A percentile compares a stretch with the other conserved stretches of the same genome.
Evolutionary conservation across 2,888 invertebrate genomes (phyloP).

Genomic region (Melanophora roralis): DNA sequence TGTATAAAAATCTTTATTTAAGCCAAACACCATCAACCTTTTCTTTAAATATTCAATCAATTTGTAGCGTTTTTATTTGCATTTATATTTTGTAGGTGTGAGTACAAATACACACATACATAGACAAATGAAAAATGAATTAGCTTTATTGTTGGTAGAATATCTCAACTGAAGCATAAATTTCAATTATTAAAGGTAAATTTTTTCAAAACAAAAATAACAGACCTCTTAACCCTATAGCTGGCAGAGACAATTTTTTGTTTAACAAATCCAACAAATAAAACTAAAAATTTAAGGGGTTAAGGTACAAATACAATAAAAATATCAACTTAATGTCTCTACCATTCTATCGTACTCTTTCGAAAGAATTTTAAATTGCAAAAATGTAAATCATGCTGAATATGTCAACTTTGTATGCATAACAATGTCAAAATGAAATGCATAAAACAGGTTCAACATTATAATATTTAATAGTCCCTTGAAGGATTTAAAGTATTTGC

Average conservation of each 20-base stretch:
- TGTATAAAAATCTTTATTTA: too few relatives aligned
- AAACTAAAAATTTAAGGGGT: too few relatives aligned
- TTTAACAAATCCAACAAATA: too few relatives aligned
- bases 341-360: background rate
- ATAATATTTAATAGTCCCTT: background rate
- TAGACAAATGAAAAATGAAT: background rate
- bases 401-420: slow-evolving; percentile 3
- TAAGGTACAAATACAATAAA: background rate
- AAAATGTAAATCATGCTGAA: slow-evolving; percentile 18
- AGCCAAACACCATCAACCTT: too few relatives aligned
- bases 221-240: background rate
- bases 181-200: slow-evolving; percentile 35
- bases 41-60: too few relatives aligned
- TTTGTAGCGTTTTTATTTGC: too few relatives aligned
- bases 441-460: background rate
- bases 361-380: background rate
- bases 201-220: background rate
- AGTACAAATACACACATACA: too few relatives aligned
- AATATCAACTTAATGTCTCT: background rate
- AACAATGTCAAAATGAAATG: background rate
- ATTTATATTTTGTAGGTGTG: too few relatives aligned
- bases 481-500: background rate
- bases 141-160: background rate
- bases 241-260: too few relatives aligned
- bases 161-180: slow-evolving; percentile 22